Conservation (phyloP, 2,888 invertebrate species). For the Agrilus cyanescens region DNA sequence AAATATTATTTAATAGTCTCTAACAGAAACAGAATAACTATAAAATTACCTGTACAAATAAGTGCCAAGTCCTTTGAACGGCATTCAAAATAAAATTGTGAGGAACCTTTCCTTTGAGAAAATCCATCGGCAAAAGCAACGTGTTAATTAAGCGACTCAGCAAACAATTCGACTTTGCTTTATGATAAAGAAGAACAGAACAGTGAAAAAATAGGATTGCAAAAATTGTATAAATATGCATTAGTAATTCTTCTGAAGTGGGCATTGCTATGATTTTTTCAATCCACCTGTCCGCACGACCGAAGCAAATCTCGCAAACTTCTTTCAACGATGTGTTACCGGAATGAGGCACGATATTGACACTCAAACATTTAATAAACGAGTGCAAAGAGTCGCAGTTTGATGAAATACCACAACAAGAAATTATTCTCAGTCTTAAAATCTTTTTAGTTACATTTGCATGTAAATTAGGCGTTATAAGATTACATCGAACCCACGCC, state of each 20-base stretch:
- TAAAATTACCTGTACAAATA: slow-evolving; percentile 31
- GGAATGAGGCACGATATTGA: slow-evolving; percentile 14
- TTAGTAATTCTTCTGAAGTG: slow-evolving; percentile 23
- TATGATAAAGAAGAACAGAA: slow-evolving; percentile 26
- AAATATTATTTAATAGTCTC: no score
- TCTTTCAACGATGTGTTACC: slow-evolving; percentile 14
- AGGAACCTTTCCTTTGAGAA: slow-evolving; percentile 36
- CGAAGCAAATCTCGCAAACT: slow-evolving; percentile 28
- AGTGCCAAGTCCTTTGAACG: slow-evolving; percentile 40
- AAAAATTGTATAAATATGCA: slow-evolving; percentile 26
- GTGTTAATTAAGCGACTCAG: slow-evolving; percentile 39
- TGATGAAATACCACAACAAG: slow-evolving; percentile 10
- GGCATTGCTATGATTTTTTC: slow-evolving; percentile 21
- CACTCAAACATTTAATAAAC: slow-evolving; percentile 25
- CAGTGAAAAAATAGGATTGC: slow-evolving; percentile 27
- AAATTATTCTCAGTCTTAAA: slow-evolving; percentile 22
- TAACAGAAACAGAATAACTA: no score
- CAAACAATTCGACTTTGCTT: slow-evolving; percentile 33
- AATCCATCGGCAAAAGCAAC: slow-evolving; percentile 38
- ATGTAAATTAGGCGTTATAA: slow-evolving; percentile 21
- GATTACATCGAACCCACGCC: slow-evolving; percentile 28
- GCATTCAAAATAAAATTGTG: slow-evolving; percentile 35
- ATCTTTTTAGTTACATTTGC: slow-evolving; percentile 22
- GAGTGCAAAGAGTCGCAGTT: slow-evolving; percentile 22
- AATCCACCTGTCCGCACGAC: slow-evolving; percentile 24